phyloP scores from a whole-genome alignment of 2,113 vertebrate genomes.

The Callionymus lyra region DNA sequence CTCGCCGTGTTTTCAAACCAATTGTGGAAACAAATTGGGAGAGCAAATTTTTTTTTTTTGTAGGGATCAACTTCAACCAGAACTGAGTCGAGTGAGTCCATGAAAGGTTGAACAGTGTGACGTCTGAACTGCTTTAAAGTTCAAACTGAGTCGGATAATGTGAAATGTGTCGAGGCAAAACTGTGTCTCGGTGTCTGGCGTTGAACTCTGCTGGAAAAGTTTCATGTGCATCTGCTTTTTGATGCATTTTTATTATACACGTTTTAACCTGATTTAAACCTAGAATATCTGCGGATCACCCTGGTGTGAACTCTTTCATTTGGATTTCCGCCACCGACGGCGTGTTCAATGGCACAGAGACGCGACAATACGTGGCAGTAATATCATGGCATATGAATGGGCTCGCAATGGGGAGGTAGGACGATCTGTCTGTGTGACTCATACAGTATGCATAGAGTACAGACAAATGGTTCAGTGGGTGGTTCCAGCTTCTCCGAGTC shows the following conservation, averaged over 20 bases:
- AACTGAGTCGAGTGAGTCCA: constrained; percentile 2
- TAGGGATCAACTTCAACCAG: constrained; percentile 1
- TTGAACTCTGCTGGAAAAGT: neutral
- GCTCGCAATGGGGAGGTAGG: constrained; percentile 41
- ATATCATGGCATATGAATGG: constrained; percentile 41
- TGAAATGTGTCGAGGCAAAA: neutral
- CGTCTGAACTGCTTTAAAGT: no score
- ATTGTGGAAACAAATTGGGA: constrained; percentile 9
- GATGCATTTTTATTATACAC: neutral
- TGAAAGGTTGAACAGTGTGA: constrained; percentile 5
- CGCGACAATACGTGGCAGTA: constrained; percentile 28
- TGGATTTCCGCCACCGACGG: constrained; percentile 15
- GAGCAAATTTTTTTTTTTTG: constrained; percentile 9
- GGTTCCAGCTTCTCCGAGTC: constrained; percentile 13
- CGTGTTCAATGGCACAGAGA: constrained; percentile 25
- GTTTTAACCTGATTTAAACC: no score
- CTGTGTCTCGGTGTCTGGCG: neutral
- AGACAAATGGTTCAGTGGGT: constrained; percentile 17
- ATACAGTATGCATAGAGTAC: constrained; percentile 26
- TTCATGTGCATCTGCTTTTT: no score
- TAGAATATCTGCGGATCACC: no score
- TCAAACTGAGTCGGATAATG: neutral
- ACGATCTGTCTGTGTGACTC: constrained; percentile 50
- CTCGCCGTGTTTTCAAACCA: constrained; percentile 12
- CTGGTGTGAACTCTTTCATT: constrained; percentile 1